Conservation (phyloP, 2,797 vertebrate genomes). For the Gobio occitaniae region DNA sequence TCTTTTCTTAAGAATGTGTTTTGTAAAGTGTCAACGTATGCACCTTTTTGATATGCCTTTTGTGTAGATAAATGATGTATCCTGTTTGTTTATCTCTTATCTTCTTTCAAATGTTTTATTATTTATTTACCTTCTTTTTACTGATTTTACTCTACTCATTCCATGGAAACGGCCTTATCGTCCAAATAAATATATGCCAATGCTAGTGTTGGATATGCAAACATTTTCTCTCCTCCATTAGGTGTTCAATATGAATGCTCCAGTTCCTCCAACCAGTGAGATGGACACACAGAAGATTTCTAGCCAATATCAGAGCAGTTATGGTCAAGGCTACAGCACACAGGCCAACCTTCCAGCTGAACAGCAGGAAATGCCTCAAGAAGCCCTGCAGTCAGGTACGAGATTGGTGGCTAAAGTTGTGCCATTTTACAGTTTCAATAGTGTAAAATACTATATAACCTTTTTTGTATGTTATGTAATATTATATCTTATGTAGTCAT, state of each 20-base stretch:
- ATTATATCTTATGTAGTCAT: too few relatives aligned
- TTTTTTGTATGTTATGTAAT: neutral
- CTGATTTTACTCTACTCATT: neutral
- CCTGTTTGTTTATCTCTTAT: neutral
- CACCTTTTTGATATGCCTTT: neutral
- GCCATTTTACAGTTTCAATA: neutral
- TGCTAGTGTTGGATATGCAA: neutral
- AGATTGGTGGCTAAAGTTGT: neutral
- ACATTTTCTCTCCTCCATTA: conserved; percentile 60
- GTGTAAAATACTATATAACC: neutral
- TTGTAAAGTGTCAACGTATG: neutral
- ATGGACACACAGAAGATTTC: conserved; percentile 89
- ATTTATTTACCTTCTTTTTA: neutral
- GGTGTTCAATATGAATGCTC: conserved; percentile 98
- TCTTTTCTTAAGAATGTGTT: neutral
- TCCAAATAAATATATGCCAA: neutral
- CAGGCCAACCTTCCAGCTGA: conserved; percentile 87
- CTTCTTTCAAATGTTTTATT: neutral
- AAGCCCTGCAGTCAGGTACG: conserved; percentile 93
- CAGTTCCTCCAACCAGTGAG: conserved; percentile 91
- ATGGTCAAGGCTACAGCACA: conserved; percentile 88
- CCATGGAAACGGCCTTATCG: neutral
- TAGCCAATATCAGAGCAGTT: conserved; percentile 90
- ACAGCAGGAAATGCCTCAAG: conserved; percentile 91
- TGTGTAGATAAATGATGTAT: neutral